Base-by-base conservation (phyloP, 2,113 vertebrate species). In the Falco punctatus region DNA sequence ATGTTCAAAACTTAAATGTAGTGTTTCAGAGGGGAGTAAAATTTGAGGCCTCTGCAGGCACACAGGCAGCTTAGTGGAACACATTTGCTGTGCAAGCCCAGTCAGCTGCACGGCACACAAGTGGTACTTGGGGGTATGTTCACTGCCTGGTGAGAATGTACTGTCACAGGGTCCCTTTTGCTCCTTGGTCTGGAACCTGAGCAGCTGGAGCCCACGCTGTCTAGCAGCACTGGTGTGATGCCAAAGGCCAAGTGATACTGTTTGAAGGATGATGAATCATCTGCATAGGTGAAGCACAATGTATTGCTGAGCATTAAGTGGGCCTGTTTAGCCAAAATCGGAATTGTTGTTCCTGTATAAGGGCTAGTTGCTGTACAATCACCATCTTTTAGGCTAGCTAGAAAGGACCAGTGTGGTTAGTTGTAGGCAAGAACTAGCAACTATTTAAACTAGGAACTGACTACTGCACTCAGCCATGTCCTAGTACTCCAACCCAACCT, bases 51-150 rank as follows among this genome's bases (percentile, higher is more conserved):
- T 86, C 57, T 55, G 44, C 42, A 27, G 1, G 3, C 42, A 30
- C 22, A 18, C 0, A 0, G 55, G 38, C 32, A 75, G 6, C 15
- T 79, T 18, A 65, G 21, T 5, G 1, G 49, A 46, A 52, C 10
- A 32, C 42, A 35, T 89, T 35, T 90, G n/a, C 84, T 77, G 10
- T 26, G 40, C 26, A 46, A 77, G 23, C 26, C 64, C 2, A 0
- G n/a, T 38, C 19, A 74, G 24, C 71, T 82, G 74, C 61, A 24
- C 8, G 16, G 61, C 58, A n/a, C 14, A 38, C 15, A 46, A n/a
- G 44, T 28, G 38, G 21, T 15, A 11, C n/a, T 35, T 46, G 30
- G 33, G 12, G 13, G 38, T 65, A 10, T 7, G 1, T 57, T 65
- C 49, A 57, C 13, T 19, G 20, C 15, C 65, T 3, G 2, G 1